phyloP scores from a whole-genome alignment of 2,797 vertebrate species.

The Thripadectes ignobilis region DNA sequence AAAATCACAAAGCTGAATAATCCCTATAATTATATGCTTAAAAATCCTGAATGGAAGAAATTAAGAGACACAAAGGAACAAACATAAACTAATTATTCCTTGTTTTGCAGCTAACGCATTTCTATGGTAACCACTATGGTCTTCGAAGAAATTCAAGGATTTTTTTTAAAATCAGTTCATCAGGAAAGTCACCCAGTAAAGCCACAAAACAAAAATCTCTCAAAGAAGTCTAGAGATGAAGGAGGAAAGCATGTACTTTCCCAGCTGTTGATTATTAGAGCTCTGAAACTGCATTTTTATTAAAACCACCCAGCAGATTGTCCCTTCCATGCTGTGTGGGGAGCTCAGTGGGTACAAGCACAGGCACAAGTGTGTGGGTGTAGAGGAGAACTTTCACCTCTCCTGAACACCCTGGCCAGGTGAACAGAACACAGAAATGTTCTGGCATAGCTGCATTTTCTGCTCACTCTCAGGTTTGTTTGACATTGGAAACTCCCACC shows the following conservation, averaged over 20 bases:
- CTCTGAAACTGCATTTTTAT: slow-evolving; percentile 22
- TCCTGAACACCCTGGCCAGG: background rate
- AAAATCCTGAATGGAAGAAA: slow-evolving; percentile 75
- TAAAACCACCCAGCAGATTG: slow-evolving; percentile 9
- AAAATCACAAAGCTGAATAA: slow-evolving; percentile 65
- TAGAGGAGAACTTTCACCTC: background rate
- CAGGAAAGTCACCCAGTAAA: slow-evolving; percentile 46
- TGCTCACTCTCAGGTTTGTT: background rate
- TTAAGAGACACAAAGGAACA: slow-evolving; percentile 69
- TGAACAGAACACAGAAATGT: background rate
- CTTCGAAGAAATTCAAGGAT: slow-evolving; percentile 12
- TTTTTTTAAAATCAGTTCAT: slow-evolving; percentile 44
- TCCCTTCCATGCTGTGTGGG: background rate
- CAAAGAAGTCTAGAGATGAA: slow-evolving; percentile 35
- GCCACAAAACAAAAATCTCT: slow-evolving; percentile 47
- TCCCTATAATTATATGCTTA: slow-evolving; percentile 75
- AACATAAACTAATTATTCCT: slow-evolving; percentile 69
- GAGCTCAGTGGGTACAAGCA: background rate
- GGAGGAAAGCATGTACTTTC: slow-evolving; percentile 2
- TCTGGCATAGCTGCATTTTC: background rate
- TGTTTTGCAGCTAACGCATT: slow-evolving; percentile 59
- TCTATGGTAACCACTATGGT: slow-evolving; percentile 58
- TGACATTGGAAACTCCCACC: background rate
- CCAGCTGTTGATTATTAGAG: slow-evolving; percentile 29
- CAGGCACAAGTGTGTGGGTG: background rate